phyloP scores from a whole-genome alignment of 2,113 vertebrate genomes.

The Lampris megalopsis region DNA sequence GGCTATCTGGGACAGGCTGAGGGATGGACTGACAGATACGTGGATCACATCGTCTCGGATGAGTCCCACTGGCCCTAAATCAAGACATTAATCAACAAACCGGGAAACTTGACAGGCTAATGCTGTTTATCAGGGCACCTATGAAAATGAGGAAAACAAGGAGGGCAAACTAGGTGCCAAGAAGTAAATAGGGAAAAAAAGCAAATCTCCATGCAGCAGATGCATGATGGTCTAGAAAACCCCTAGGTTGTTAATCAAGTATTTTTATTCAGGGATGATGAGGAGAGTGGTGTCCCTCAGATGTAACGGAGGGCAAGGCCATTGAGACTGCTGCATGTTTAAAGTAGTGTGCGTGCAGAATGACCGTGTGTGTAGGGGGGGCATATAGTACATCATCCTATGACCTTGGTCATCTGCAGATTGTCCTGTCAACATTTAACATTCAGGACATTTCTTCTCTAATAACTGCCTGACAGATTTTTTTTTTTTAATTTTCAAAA shows the following conservation, averaged over 20 bases:
- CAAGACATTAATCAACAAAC: conserved; percentile 72
- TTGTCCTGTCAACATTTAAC: background rate
- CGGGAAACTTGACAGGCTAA: conserved; percentile 65
- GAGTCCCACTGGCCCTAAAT: conserved; percentile 70
- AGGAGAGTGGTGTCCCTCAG: conserved; percentile 22
- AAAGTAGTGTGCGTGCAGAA: too few relatives aligned
- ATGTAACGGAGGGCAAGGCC: too few relatives aligned
- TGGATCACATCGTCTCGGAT: conserved; percentile 64
- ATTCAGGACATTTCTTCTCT: background rate
- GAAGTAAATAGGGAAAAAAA: conserved; percentile 68
- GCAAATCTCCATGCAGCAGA: conserved; percentile 70
- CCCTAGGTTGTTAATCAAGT: conserved; percentile 50
- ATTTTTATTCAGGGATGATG: conserved; percentile 47
- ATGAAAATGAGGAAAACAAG: conserved; percentile 54
- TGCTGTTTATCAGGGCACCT: conserved; percentile 72
- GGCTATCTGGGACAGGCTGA: conserved; percentile 23
- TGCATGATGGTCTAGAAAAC: conserved; percentile 57
- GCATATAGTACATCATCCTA: background rate
- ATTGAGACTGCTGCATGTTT: too few relatives aligned
- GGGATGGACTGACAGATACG: conserved; percentile 53
- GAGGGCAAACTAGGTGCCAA: conserved; percentile 63
- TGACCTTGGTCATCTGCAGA: background rate
- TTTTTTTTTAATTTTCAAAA: conserved; percentile 21
- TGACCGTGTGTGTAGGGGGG: conserved; percentile 2
- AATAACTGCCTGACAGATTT: background rate